phyloP scores from a whole-genome alignment of 2,888 invertebrate genomes.

The Nephrotoma appendiculata region DNA sequence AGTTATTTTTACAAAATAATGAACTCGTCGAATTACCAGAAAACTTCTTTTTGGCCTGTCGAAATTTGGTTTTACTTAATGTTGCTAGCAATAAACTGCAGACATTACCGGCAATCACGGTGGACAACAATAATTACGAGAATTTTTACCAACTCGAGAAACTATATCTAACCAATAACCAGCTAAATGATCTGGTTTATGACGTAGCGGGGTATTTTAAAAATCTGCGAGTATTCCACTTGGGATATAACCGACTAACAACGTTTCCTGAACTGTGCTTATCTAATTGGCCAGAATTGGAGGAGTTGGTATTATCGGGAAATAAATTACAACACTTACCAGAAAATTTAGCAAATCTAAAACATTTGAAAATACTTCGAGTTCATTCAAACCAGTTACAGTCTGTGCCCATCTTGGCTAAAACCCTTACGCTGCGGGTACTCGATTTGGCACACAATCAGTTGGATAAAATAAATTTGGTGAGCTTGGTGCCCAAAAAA shows the following conservation, averaged over 20 bases:
- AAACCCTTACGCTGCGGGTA: constrained; percentile 57
- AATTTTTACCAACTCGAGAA: constrained; percentile 46
- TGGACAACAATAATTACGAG: constrained; percentile 33
- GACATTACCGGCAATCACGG: constrained; percentile 47
- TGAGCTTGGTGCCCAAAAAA: constrained; percentile 62
- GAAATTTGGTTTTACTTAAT: constrained; percentile 53
- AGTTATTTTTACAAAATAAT: constrained; percentile 64
- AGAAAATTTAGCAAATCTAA: constrained; percentile 54
- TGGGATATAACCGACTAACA: constrained; percentile 65
- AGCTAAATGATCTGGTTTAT: constrained; percentile 52
- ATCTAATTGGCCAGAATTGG: constrained; percentile 60
- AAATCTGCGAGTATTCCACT: constrained; percentile 53
- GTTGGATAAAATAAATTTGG: constrained; percentile 62
- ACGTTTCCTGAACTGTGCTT: constrained; percentile 58
- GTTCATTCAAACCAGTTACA: constrained; percentile 70
- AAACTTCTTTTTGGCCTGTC: constrained; percentile 56
- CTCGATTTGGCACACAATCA: constrained; percentile 77
- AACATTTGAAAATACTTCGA: constrained; percentile 56
- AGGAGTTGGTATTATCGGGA: constrained; percentile 70
- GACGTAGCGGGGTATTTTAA: constrained; percentile 49
- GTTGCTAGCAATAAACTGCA: constrained; percentile 64
- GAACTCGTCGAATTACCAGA: constrained; percentile 57
- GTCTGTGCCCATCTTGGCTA: constrained; percentile 61
- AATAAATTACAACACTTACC: constrained; percentile 64
- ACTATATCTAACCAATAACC: constrained; percentile 61